Evolutionary conservation across 2,797 vertebrate genomes (phyloP).

Genomic region (Bufotes viridis): DNA sequence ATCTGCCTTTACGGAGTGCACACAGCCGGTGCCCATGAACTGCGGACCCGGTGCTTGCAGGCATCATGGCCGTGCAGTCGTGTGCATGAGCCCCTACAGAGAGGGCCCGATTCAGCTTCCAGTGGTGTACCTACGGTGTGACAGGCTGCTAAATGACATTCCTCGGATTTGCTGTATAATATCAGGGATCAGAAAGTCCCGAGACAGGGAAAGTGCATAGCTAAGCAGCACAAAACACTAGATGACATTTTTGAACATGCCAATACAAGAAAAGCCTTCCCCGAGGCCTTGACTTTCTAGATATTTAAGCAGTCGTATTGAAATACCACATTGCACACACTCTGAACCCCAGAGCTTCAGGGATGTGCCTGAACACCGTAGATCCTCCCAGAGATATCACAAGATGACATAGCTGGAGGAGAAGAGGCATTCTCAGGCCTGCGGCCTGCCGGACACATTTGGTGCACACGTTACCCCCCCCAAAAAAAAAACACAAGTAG

Average conservation of each 20-base stretch:
- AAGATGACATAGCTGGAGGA: not conserved
- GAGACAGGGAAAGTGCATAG: not conserved
- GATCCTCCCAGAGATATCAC: conserved; percentile 34
- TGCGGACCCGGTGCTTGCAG: too few relatives aligned
- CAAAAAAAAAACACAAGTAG: not conserved
- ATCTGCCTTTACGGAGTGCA: too few relatives aligned
- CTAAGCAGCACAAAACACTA: not conserved
- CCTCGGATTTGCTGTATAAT: not conserved
- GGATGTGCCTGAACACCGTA: conserved; percentile 49
- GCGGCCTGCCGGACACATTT: not conserved
- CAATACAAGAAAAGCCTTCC: conserved; percentile 52
- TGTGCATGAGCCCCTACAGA: not conserved
- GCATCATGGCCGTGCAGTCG: too few relatives aligned
- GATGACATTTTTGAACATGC: conserved; percentile 53
- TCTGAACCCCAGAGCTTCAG: not conserved
- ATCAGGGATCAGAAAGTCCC: not conserved
- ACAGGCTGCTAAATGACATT: not conserved
- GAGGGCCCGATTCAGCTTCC: not conserved
- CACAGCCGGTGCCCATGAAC: too few relatives aligned
- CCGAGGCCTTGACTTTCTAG: conserved; percentile 19
- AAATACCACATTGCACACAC: conserved; percentile 54
- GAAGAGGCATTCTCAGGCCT: not conserved
- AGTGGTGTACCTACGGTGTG: not conserved
- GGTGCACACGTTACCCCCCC: too few relatives aligned
- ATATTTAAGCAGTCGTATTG: conserved; percentile 22